These are phyloP conservation scores for Desmophyllum pertusum DNA, from an alignment of 92 coral and sea anemone genomes.

Conservation along the genomic window DNA sequence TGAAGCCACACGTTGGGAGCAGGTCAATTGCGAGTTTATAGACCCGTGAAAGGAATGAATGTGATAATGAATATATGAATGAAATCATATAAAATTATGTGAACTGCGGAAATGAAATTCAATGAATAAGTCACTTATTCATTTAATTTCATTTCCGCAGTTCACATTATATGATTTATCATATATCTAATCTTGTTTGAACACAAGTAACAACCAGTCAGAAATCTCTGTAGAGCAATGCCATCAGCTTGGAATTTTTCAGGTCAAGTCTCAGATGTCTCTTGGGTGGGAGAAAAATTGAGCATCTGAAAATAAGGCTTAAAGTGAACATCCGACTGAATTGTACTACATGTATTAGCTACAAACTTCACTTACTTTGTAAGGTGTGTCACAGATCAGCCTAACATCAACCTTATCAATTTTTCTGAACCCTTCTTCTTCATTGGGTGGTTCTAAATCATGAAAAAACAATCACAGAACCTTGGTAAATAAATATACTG, in stretches of 20 bases:
- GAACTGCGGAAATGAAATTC: too few species aligned
- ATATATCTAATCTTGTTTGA: too few species aligned
- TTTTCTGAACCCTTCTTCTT: slow-evolving; percentile 57
- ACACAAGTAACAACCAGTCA: not conserved
- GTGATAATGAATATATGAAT: too few species aligned
- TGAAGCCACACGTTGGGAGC: too few species aligned
- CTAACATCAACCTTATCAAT: slow-evolving; percentile 35
- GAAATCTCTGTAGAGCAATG: not conserved
- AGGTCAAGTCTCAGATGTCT: not conserved
- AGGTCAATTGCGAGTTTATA: too few species aligned
- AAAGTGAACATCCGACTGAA: not conserved
- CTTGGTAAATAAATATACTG: too few species aligned
- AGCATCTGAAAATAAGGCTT: not conserved
- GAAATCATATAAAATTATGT: too few species aligned
- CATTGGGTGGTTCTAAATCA: slow-evolving; percentile 44
- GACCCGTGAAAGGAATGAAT: too few species aligned
- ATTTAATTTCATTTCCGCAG: too few species aligned
- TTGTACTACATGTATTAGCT: not conserved
- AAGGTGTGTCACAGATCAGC: slow-evolving; percentile 51
- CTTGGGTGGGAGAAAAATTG: not conserved
- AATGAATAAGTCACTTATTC: too few species aligned
- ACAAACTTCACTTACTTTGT: slow-evolving; percentile 35
- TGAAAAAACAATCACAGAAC: not conserved
- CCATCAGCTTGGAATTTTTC: not conserved
- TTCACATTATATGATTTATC: too few species aligned